Base-by-base conservation (phyloP, 2,113 vertebrate species). In the Cephalopterus ornatus region DNA sequence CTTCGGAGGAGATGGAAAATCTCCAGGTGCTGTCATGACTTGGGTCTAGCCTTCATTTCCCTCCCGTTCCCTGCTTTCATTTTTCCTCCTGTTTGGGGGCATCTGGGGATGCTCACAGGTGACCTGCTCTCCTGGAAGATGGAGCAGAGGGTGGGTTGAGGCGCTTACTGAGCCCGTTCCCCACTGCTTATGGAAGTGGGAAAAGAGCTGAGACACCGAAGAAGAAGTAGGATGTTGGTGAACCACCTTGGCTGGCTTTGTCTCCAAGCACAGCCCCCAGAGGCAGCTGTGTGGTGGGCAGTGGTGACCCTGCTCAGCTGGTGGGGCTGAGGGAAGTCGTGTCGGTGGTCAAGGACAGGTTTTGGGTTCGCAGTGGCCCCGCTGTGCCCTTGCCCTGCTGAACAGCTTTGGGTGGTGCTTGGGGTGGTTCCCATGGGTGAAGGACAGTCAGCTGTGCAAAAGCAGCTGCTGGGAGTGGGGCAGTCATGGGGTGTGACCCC, bases 151-250 rank as follows among this genome's bases (percentile, higher is more conserved):
- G 16, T 17, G 63, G 87, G 27, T 53, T 1, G 6, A 68, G 75
- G 26, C 8, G 16, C 63, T 44, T 3, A 2, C 58, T 0, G 2
- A 71, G 27, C 12, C 18, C 0, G 0, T 42, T 50, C 6, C 19
- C 5, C 11, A 44, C 74, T 59, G 85, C 55, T 78, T 32, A 4
- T 90, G 85, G 95, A 85, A 88, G 82, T 82, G 92, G 78, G 89
- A 95, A 86, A 90, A 55, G 71, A 74, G 82, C 47, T 0, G 18
- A 91, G 84, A 30, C 0, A 0, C 59, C 67, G 47, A 92, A 96
- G 95, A 37, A 95, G 95, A 88, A 92, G 86, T 68, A 75, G 71
- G 74, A 75, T 2, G 6, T 3, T 2, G 22, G 50, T 21, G 83
- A 95, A 41, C 70, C 78, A 2, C 86, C 82, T 74, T 0, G 2